phyloP scores from a whole-genome alignment of 2,113 vertebrate species.

The Cyphomyrus plagiostoma region DNA sequence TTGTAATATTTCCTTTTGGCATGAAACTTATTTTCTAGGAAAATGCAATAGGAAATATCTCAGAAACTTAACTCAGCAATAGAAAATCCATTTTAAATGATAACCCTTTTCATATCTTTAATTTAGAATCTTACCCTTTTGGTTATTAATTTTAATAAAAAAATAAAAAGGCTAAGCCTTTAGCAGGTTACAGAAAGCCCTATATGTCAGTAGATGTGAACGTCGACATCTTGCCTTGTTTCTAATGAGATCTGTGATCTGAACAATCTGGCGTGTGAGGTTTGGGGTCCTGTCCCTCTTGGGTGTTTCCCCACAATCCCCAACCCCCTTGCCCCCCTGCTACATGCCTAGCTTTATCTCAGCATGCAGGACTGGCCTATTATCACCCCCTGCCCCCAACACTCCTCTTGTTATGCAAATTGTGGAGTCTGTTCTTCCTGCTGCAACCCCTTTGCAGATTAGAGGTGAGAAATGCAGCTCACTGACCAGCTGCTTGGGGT shows the following conservation, averaged over 20 bases:
- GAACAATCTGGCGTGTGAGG: background rate
- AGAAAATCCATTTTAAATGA: background rate
- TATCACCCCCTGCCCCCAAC: background rate
- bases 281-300: conserved; percentile 7
- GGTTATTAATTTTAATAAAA: background rate
- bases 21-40: background rate
- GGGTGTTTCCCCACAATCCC: background rate
- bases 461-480: conserved; percentile 19
- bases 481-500: conserved; percentile 22
- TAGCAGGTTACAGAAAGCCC: background rate
- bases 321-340: background rate
- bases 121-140: conserved; percentile 9
- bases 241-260: conserved; percentile 8
- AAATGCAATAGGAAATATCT: background rate
- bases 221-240: background rate
- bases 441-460: conserved; percentile 17
- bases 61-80: background rate
- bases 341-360: conserved; percentile 19
- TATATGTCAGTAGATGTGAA: conserved; percentile 11
- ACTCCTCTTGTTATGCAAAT: conserved; percentile 23
- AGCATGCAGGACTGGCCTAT: background rate
- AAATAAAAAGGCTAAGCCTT: background rate
- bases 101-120: background rate
- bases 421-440: conserved; percentile 1
- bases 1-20: background rate